A percentile compares a stretch with the other conserved stretches of the same genome.
These are phyloP conservation scores for Copidosoma aretas DNA, from an alignment of 2,888 invertebrate genomes.

Conservation along the genomic window DNA sequence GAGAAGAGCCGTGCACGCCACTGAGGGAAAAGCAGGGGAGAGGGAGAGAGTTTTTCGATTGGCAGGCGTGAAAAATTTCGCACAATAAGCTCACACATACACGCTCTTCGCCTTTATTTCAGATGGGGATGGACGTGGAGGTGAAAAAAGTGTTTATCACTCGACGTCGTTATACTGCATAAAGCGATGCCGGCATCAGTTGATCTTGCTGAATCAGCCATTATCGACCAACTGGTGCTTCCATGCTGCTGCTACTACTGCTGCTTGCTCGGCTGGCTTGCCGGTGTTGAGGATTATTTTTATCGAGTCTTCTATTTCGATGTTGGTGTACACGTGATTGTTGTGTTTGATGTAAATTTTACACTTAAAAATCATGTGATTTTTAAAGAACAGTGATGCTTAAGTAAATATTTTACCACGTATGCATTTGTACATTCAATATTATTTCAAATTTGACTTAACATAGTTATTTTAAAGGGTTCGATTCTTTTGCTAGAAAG, in stretches of 20 bases:
- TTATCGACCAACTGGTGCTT: slow-evolving; percentile 42
- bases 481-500: no score
- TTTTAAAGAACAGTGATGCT: no score
- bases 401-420: no score
- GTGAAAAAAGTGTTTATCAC: slow-evolving; percentile 53
- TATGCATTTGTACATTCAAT: no score
- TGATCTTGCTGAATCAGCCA: slow-evolving; percentile 55
- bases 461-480: no score
- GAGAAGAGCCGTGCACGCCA: not conserved
- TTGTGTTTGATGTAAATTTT: no score
- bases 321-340: no score
- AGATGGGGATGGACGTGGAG: not conserved
- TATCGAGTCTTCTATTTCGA: no score
- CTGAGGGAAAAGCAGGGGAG: not conserved
- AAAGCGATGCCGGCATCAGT: slow-evolving; percentile 38
- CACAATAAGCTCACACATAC: slow-evolving; percentile 48
- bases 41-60: slow-evolving; percentile 40
- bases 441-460: no score
- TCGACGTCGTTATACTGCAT: slow-evolving; percentile 48
- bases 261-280: not conserved
- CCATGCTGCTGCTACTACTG: slow-evolving; percentile 6
- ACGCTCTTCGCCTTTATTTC: not conserved
- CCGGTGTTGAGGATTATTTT: not conserved
- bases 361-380: no score
- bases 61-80: slow-evolving; percentile 57